Percentiles rank a stretch among this genome's conserved stretches.
Conservation (phyloP, 1,140 invertebrate genomes). For the Trypoxylus dichotomus region DNA sequence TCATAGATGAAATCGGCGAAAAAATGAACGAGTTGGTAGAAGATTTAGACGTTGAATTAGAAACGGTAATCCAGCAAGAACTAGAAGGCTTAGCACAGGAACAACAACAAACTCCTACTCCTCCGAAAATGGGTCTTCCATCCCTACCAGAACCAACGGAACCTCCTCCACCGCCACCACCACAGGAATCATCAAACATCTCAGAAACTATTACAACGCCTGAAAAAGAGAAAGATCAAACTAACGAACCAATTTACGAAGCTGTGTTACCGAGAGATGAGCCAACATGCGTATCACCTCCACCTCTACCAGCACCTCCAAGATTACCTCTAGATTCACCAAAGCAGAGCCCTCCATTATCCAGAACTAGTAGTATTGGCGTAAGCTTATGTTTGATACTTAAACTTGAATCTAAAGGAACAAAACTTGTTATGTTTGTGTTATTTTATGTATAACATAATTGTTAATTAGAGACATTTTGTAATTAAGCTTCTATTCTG, state of each 20-base stretch:
- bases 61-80: constrained; percentile 65
- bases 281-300: constrained; percentile 59
- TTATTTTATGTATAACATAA: not conserved
- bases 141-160: constrained; percentile 73
- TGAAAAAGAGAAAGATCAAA: constrained; percentile 52
- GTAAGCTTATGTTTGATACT: constrained; percentile 35
- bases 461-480: not conserved
- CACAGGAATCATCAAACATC: constrained; percentile 44
- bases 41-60: constrained; percentile 73
- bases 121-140: constrained; percentile 56
- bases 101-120: constrained; percentile 40
- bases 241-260: constrained; percentile 81
- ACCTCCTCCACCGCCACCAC: constrained; percentile 69
- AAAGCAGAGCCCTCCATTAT: constrained; percentile 53
- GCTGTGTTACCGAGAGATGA: constrained; percentile 73
- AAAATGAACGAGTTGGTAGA: constrained; percentile 81
- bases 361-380: constrained; percentile 48
- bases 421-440: not conserved
- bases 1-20: constrained; percentile 83
- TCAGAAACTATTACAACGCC: constrained; percentile 48
- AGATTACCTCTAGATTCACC: constrained; percentile 54
- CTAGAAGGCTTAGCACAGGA: constrained; percentile 53
- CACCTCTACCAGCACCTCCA: constrained; percentile 57
- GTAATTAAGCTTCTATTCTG: not conserved
- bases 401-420: not conserved